Evolutionary conservation across 1,140 invertebrate genomes (phyloP).

Genomic region (Caenorhabditis remanei): DNA sequence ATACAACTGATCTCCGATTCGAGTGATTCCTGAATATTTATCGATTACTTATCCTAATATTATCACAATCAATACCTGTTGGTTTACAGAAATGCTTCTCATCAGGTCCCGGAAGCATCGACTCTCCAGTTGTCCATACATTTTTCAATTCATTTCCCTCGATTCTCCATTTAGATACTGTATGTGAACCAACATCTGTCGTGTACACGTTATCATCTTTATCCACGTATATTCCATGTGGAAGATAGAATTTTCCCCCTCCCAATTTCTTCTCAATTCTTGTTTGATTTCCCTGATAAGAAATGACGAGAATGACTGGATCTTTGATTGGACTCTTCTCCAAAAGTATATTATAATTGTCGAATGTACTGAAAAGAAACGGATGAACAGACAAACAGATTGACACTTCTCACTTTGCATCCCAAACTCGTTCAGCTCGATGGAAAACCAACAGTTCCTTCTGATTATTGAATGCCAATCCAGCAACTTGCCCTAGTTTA

Average conservation of each 20-base stretch:
- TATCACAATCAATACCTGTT: conserved; percentile 81
- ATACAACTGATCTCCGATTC: conserved; percentile 87
- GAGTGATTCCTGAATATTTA: conserved; percentile 65
- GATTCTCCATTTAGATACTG: conserved; percentile 82
- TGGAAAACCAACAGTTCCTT: conserved; percentile 89
- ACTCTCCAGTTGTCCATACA: conserved; percentile 80
- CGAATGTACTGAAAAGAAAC: conserved; percentile 81
- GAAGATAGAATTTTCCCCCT: conserved; percentile 88
- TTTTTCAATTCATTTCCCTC: conserved; percentile 63
- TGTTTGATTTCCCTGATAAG: conserved; percentile 82
- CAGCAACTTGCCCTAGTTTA: conserved; percentile 73
- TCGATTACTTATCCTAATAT: too few relatives aligned
- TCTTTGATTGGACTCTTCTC: conserved; percentile 83
- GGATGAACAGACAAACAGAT: background rate
- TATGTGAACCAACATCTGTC: conserved; percentile 93
- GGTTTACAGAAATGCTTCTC: conserved; percentile 91
- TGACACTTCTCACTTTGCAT: conserved; percentile 76
- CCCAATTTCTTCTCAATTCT: conserved; percentile 85
- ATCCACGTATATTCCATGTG: conserved; percentile 92
- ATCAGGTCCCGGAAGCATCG: conserved; percentile 86
- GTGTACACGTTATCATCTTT: conserved; percentile 86
- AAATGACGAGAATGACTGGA: conserved; percentile 84
- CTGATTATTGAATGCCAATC: conserved; percentile 74
- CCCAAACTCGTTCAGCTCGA: conserved; percentile 85
- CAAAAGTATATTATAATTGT: conserved; percentile 81